Evolutionary conservation across 2,888 invertebrate species (phyloP).

Genomic region (Penaeus monodon): DNA sequence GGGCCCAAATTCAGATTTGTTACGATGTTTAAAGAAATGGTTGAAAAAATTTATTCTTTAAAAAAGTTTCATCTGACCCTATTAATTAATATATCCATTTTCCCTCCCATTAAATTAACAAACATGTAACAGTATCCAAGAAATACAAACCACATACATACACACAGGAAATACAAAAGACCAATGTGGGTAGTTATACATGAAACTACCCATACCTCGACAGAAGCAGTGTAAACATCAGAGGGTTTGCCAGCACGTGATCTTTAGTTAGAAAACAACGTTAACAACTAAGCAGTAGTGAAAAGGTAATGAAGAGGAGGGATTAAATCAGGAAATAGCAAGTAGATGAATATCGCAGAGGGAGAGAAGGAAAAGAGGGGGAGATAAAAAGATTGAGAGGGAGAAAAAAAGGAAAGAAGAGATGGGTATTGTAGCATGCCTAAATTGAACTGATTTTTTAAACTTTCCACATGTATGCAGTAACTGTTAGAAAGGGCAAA

Average conservation of each 20-base stretch:
- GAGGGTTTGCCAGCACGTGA: not conserved
- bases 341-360: too few relatives aligned
- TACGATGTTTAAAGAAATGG: too few relatives aligned
- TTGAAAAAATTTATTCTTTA: not conserved
- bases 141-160: slow-evolving; percentile 37
- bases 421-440: too few relatives aligned
- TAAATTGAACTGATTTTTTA: not conserved
- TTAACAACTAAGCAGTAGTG: not conserved
- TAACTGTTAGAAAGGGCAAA: slow-evolving; percentile 16
- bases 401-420: too few relatives aligned
- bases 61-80: not conserved
- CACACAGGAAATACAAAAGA: slow-evolving; percentile 39
- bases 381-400: too few relatives aligned
- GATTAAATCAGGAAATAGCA: too few relatives aligned
- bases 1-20: too few relatives aligned
- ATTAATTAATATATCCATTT: slow-evolving; percentile 7
- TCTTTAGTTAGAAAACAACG: slow-evolving; percentile 25
- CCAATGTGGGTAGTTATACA: slow-evolving; percentile 28
- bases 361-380: too few relatives aligned
- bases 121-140: slow-evolving; percentile 21
- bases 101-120: slow-evolving; percentile 25
- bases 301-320: too few relatives aligned
- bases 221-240: slow-evolving; percentile 13
- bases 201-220: slow-evolving; percentile 27
- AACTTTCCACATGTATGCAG: not conserved